These are phyloP conservation scores for Mythimna lalbum DNA, from an alignment of 2,888 invertebrate species.

Conservation along the genomic window DNA sequence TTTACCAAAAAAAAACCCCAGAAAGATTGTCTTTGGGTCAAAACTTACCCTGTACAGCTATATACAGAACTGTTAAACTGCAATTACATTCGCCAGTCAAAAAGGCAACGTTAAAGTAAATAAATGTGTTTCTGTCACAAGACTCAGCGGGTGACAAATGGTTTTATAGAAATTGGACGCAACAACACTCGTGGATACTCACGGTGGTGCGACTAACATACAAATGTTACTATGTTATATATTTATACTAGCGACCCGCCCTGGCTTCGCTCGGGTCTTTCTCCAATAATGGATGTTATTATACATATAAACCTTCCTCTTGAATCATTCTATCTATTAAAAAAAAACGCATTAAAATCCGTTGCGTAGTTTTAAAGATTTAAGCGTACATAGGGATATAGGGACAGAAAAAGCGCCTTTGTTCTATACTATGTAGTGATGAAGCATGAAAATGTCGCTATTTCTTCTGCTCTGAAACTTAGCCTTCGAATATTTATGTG, in stretches of 20 bases:
- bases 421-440: too few relatives aligned
- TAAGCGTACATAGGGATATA: too few relatives aligned
- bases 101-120: conserved; percentile 65
- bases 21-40: not conserved
- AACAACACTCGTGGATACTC: conserved; percentile 56
- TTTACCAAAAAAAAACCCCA: too few relatives aligned
- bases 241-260: too few relatives aligned
- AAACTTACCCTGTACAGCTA: not conserved
- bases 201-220: not conserved
- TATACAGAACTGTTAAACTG: conserved; percentile 1
- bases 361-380: too few relatives aligned
- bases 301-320: too few relatives aligned
- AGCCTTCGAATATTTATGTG: conserved; percentile 35
- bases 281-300: too few relatives aligned
- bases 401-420: too few relatives aligned
- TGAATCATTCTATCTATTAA: too few relatives aligned
- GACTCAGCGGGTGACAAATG: conserved; percentile 68
- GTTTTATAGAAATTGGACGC: conserved; percentile 68
- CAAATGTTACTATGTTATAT: not conserved
- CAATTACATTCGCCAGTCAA: conserved; percentile 36
- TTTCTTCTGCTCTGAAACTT: conserved; percentile 8
- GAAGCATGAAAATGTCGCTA: conserved; percentile 12
- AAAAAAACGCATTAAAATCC: too few relatives aligned
- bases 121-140: conserved; percentile 70
- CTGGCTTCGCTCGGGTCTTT: too few relatives aligned